phyloP scores from a whole-genome alignment of 2,113 vertebrate species.

The Mus spicilegus region DNA sequence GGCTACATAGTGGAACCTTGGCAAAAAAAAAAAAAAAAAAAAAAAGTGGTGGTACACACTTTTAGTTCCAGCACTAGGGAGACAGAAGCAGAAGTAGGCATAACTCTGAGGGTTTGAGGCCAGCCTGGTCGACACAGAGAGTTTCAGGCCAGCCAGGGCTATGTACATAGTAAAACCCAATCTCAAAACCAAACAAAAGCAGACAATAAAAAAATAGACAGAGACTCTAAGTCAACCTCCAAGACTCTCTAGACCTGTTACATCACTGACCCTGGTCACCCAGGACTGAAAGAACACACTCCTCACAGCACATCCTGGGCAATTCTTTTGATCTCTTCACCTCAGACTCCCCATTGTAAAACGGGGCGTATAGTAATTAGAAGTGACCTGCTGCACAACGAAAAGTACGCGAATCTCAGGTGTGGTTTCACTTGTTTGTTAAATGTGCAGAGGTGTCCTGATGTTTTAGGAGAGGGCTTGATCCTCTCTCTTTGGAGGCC shows the following conservation, averaged over 20 bases:
- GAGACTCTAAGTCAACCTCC: background rate
- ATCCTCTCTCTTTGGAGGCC: background rate
- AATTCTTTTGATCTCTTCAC: background rate
- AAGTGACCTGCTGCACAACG: background rate
- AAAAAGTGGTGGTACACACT: no score
- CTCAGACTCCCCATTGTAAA: constrained; percentile 4
- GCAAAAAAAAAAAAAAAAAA: background rate
- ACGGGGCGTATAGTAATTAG: background rate
- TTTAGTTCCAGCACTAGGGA: background rate
- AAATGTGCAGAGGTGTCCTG: background rate
- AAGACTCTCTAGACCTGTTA: background rate
- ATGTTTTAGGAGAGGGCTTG: background rate
- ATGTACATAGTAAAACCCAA: background rate
- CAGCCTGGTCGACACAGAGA: background rate
- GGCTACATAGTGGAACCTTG: background rate
- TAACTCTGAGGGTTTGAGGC: background rate
- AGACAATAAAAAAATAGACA: background rate
- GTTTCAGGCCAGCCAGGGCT: background rate
- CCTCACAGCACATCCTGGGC: background rate
- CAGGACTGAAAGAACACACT: background rate
- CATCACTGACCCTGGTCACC: background rate
- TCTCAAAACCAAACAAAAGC: background rate
- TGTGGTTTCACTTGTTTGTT: background rate
- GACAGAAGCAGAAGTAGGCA: background rate
- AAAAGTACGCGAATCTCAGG: background rate